These are phyloP conservation scores for Spea multiplicata DNA, from an alignment of 2,113 vertebrate genomes.

Conservation along the genomic window DNA sequence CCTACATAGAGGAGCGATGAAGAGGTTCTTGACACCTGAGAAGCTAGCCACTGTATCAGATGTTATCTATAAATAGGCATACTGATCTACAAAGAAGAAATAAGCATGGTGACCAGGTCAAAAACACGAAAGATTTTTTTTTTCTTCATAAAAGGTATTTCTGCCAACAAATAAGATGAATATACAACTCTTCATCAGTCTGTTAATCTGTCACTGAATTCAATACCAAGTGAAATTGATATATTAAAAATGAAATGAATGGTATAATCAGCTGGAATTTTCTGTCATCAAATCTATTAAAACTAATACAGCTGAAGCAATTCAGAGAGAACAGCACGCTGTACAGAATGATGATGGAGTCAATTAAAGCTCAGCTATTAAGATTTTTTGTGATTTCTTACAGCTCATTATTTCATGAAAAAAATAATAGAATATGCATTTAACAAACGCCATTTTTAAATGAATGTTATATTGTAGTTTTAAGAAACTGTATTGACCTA, in stretches of 20 bases:
- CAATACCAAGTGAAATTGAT: slow-evolving; percentile 19
- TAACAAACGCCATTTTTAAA: slow-evolving; percentile 14
- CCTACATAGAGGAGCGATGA: too few relatives aligned
- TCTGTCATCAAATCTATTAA: slow-evolving; percentile 32
- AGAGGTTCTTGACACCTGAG: too few relatives aligned
- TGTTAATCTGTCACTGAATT: slow-evolving; percentile 2
- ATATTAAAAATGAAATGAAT: slow-evolving; percentile 33
- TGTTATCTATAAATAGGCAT: too few relatives aligned
- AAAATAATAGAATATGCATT: slow-evolving; percentile 18
- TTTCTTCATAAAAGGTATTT: background rate
- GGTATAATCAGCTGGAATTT: slow-evolving; percentile 35
- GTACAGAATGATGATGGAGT: slow-evolving; percentile 21
- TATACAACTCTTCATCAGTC: background rate
- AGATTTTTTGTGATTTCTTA: background rate
- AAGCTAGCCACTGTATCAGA: too few relatives aligned
- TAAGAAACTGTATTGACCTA: too few relatives aligned
- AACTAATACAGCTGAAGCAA: slow-evolving; percentile 22
- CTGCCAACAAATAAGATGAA: background rate
- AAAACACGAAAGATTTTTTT: too few relatives aligned
- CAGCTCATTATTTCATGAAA: background rate
- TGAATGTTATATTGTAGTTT: too few relatives aligned
- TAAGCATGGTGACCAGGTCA: too few relatives aligned
- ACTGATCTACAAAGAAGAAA: too few relatives aligned
- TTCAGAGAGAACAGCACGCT: slow-evolving; percentile 12
- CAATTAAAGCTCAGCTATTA: slow-evolving; percentile 28